These are phyloP conservation scores for Caenorhabditis doughertyi DNA, from an alignment of 2,888 invertebrate genomes.

Conservation along the genomic window DNA sequence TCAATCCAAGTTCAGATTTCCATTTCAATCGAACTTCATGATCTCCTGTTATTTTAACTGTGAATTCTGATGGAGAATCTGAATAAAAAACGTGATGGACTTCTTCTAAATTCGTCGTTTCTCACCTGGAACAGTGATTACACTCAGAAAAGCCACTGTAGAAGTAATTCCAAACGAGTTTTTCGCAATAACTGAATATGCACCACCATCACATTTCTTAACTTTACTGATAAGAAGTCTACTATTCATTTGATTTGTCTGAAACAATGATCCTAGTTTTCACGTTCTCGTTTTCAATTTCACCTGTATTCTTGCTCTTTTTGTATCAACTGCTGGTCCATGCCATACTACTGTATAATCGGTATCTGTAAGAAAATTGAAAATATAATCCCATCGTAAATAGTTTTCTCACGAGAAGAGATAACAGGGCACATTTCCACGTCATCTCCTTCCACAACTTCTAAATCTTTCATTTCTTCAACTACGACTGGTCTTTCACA, in stretches of 20 bases:
- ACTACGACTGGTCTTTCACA: conserved; percentile 57
- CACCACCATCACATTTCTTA: conserved; percentile 58
- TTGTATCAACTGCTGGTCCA: conserved; percentile 67
- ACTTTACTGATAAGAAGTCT: conserved; percentile 59
- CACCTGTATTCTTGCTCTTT: conserved; percentile 44
- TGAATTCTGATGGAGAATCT: conserved; percentile 61
- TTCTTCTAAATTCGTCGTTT: neutral
- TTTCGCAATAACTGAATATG: conserved; percentile 68
- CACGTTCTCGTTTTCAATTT: neutral
- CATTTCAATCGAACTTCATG: conserved; percentile 67
- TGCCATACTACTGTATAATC: conserved; percentile 66
- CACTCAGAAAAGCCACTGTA: conserved; percentile 58
- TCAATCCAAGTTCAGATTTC: conserved; percentile 53
- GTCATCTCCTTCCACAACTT: conserved; percentile 45
- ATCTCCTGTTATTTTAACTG: conserved; percentile 56
- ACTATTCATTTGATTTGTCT: conserved; percentile 49
- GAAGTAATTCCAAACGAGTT: conserved; percentile 67
- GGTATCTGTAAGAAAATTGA: conserved; percentile 42
- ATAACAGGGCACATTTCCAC: conserved; percentile 56
- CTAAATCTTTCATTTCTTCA: conserved; percentile 60
- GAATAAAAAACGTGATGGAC: conserved; percentile 23
- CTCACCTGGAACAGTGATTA: conserved; percentile 53
- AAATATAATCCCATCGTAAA: neutral
- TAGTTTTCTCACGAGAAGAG: conserved; percentile 50
- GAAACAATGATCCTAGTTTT: neutral